phyloP scores from a whole-genome alignment of 2,797 vertebrate species.

The Notamacropus eugenii region DNA sequence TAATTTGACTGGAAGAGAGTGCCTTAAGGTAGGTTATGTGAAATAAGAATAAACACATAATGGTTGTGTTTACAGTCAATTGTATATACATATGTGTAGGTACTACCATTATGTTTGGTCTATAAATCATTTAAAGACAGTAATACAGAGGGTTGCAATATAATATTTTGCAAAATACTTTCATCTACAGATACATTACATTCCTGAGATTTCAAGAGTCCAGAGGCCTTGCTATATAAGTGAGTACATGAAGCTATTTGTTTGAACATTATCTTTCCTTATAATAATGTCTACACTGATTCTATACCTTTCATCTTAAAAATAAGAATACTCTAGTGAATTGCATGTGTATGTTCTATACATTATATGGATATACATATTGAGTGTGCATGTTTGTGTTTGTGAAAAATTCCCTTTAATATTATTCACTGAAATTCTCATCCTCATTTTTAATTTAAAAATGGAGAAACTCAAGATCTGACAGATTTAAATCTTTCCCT shows the following conservation, averaged over 20 bases:
- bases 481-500: neutral
- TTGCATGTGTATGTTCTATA: neutral
- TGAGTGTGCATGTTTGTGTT: neutral
- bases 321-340: neutral
- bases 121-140: neutral
- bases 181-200: constrained; percentile 3
- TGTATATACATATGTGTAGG: neutral
- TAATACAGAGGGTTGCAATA: neutral
- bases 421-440: neutral
- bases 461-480: neutral
- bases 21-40: neutral
- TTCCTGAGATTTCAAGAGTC: neutral
- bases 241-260: neutral
- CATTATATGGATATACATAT: neutral
- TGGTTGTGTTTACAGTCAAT: neutral
- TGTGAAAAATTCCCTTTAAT: neutral
- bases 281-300: neutral
- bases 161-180: neutral
- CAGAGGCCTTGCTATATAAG: neutral
- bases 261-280: neutral
- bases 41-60: neutral
- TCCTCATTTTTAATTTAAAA: neutral
- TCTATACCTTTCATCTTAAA: neutral
- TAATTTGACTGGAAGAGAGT: neutral
- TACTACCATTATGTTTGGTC: neutral